Percentiles rank a stretch among this genome's conserved stretches.
Evolutionary conservation across 2,113 vertebrate genomes (phyloP).

Genomic region (Tyrannus savana): DNA sequence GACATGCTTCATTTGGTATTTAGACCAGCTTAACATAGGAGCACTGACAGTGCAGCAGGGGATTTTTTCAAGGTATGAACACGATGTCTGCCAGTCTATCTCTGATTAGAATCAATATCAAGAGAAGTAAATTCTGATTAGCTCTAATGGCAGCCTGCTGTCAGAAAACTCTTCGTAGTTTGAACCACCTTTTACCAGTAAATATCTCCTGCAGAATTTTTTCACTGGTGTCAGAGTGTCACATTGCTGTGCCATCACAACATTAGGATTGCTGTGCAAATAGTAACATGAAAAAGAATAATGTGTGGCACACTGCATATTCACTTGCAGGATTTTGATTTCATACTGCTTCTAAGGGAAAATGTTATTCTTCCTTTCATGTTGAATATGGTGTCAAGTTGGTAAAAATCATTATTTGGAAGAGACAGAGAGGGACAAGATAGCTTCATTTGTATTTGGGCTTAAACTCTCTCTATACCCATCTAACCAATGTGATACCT

Average conservation of each 20-base stretch:
- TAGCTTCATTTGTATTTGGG: neutral
- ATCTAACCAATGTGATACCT: neutral
- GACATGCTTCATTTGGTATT: neutral
- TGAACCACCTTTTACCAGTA: neutral
- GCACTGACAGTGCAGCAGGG: neutral
- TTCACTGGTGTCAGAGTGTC: neutral
- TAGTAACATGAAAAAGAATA: neutral
- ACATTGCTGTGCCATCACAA: neutral
- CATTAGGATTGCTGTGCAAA: neutral
- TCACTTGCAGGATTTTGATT: neutral
- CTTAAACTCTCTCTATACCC: neutral
- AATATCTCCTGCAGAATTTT: conserved; percentile 26
- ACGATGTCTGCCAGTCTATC: neutral
- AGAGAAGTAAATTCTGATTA: conserved; percentile 50
- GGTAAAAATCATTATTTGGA: neutral
- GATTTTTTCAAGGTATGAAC: conserved; percentile 25
- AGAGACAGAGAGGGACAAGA: neutral
- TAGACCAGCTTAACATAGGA: neutral
- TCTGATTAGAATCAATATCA: conserved; percentile 54
- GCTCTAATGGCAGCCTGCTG: neutral
- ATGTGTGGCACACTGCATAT: neutral
- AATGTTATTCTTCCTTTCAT: neutral
- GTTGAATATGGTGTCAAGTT: neutral
- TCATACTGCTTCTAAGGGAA: neutral
- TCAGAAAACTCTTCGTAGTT: conserved; percentile 26